phyloP scores from a whole-genome alignment of 2,113 vertebrate species.

The Podarcis muralis region DNA sequence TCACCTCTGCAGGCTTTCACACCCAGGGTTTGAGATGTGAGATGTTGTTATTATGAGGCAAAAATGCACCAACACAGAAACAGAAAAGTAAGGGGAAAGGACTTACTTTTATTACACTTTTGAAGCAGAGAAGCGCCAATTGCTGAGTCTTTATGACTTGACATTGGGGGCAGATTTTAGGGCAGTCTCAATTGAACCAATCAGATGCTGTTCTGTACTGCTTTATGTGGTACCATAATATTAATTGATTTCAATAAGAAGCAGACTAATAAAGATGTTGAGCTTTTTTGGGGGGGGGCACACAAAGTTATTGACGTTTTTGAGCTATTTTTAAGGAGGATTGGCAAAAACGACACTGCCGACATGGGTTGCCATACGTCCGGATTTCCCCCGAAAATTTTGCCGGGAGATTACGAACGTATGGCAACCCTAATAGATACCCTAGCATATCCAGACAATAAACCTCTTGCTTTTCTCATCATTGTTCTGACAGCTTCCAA shows the following conservation, averaged over 20 bases:
- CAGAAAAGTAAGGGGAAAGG: neutral
- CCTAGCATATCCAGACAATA: neutral
- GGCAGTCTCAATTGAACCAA: neutral
- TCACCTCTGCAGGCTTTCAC: neutral
- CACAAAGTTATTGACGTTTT: too few relatives aligned
- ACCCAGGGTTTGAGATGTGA: neutral
- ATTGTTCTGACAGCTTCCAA: neutral
- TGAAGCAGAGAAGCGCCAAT: neutral
- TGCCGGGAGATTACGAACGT: too few relatives aligned
- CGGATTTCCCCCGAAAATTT: too few relatives aligned
- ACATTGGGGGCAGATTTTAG: neutral
- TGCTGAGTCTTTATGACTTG: neutral
- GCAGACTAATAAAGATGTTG: neutral
- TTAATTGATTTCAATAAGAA: neutral
- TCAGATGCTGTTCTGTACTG: neutral
- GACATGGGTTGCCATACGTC: too few relatives aligned
- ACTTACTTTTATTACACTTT: neutral
- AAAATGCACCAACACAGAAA: neutral
- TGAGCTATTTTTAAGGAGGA: too few relatives aligned
- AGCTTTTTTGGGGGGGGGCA: too few relatives aligned
- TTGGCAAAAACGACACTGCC: too few relatives aligned
- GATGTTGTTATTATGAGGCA: neutral
- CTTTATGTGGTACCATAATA: neutral
- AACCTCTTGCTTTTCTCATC: neutral
- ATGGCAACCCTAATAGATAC: too few relatives aligned